phyloP scores from a whole-genome alignment of 2,888 invertebrate genomes.

The Acanthopleura granulata region DNA sequence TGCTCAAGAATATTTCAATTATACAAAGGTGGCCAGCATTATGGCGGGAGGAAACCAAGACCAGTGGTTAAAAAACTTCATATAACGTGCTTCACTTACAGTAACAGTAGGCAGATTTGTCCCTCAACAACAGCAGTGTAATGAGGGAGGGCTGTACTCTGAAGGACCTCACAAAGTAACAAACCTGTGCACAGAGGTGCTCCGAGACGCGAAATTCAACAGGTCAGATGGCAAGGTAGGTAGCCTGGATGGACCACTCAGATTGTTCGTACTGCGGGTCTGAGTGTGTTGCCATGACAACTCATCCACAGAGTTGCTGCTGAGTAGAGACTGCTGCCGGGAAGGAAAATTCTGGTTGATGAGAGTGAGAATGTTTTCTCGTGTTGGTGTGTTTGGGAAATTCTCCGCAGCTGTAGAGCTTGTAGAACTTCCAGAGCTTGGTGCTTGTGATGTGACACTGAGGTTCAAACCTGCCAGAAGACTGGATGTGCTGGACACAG shows the following conservation, averaged over 20 bases:
- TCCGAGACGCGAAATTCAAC: neutral
- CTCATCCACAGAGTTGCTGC: neutral
- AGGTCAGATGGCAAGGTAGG: neutral
- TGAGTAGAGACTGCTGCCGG: neutral
- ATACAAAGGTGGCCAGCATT: no score
- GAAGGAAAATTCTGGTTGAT: neutral
- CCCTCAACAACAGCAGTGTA: no score
- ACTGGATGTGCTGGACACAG: neutral
- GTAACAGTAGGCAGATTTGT: no score
- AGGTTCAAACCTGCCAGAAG: constrained; percentile 11
- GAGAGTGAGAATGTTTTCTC: neutral
- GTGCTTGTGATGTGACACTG: neutral
- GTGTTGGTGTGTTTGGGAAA: neutral
- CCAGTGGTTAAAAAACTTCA: no score
- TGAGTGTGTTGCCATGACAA: constrained; percentile 7
- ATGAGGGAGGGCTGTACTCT: no score
- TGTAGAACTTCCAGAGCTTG: neutral
- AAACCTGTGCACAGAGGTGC: no score
- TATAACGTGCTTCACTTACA: no score
- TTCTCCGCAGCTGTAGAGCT: neutral
- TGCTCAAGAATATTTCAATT: no score
- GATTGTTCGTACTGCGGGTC: neutral
- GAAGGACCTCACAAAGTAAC: no score
- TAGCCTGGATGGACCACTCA: neutral
- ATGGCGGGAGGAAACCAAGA: no score